Base-by-base conservation (phyloP, 2,888 invertebrate species). In the Drosophila sordidula region DNA sequence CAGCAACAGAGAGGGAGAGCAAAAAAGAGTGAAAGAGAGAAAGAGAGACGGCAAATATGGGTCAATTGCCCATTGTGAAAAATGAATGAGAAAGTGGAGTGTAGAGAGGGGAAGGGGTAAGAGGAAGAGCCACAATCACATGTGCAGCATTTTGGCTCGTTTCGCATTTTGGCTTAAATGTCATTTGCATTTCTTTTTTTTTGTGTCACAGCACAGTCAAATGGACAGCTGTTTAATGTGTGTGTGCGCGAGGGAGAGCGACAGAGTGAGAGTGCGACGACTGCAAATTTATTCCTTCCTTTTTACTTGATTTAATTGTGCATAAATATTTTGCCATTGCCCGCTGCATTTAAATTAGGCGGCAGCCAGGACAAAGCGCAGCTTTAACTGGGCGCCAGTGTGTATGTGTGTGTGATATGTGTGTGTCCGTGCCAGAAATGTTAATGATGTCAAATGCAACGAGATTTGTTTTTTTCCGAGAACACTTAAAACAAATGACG, bases 281-380 rank as follows among this genome's bases (percentile, higher is more conserved):
- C 56, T 68, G 49, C 39, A 70, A 79, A 87, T 85, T 78, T 87
- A 87, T 89, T 78, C 66, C 59, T 81, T 87, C 63, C 74, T 70
- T 79, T 78, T 89, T 72, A 87, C 85, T 87, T 89, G 87, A 80
- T 89, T 86, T 86, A 86, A 86, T 86, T 86, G 89, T 85, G 86
- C 89, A 86, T 87, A 89, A 89, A 85, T 89, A 89, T 89, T 87
- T 87, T 83, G 54, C 66, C 80, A 74, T 71, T 78, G 75, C 79
- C 51, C 76, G 65, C 51, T 79, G 82, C 89, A 89, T 85, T 71
- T 79, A 89, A 87, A 85, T 85, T 89, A 85, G 79, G 49, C 41
- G 41, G 25, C 54, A 38, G 22, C 25, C 50, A 58, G 25, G 26
- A 52, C 49, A 62, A 74, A 66, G 59, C 70, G 11, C 45, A 59